A percentile compares a stretch with the other conserved stretches of the same genome.
Evolutionary conservation across 92 coral and sea anemone species (phyloP).

Genomic region (Siderastrea siderea): DNA sequence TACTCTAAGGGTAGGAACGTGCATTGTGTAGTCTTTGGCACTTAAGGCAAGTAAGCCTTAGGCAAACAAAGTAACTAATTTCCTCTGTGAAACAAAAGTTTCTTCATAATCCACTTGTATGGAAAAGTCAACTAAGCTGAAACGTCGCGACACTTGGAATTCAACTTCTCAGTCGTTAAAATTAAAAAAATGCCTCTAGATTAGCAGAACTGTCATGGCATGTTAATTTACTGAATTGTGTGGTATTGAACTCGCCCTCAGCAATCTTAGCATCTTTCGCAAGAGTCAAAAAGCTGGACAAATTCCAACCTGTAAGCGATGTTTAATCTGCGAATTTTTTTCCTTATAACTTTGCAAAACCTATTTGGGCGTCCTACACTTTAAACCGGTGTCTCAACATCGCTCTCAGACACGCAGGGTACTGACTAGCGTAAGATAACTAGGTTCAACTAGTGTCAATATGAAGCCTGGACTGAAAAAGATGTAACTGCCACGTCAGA

Average conservation of each 20-base stretch:
- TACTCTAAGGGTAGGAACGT: not conserved
- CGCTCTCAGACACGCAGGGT: no score
- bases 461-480: no score
- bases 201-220: not conserved
- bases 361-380: not conserved
- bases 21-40: not conserved
- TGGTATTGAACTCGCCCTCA: not conserved
- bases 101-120: not conserved
- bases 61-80: conserved; percentile 7
- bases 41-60: not conserved
- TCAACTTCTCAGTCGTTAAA: not conserved
- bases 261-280: not conserved
- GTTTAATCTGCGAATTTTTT: not conserved
- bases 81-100: not conserved
- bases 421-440: no score
- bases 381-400: not conserved
- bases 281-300: not conserved
- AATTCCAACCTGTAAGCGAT: no score
- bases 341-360: not conserved
- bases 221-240: not conserved
- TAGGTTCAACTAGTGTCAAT: no score
- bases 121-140: conserved; percentile 1
- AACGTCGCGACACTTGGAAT: not conserved
- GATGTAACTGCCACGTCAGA: no score
- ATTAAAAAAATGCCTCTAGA: not conserved